Conservation (phyloP, 2,113 vertebrate species). For the Apteryx owenii region DNA sequence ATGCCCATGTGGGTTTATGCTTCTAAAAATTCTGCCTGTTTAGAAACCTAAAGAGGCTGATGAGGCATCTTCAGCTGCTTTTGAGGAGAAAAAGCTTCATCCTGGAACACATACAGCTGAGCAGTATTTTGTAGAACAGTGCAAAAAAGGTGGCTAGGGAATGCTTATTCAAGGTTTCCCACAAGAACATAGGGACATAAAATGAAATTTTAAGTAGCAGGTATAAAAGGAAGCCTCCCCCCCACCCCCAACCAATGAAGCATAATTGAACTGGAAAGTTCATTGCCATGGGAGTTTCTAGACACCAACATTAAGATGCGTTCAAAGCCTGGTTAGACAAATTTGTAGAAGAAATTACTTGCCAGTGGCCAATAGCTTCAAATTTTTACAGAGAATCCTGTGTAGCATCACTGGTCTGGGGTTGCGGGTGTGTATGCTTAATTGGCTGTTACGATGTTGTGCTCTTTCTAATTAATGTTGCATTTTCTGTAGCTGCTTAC, state of each 20-base stretch:
- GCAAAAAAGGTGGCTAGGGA: neutral
- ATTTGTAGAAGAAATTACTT: neutral
- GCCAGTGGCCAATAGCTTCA: neutral
- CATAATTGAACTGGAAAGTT: neutral
- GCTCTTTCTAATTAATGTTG: neutral
- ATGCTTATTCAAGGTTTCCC: neutral
- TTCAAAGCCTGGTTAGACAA: neutral
- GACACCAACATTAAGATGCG: neutral
- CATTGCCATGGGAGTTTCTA: neutral
- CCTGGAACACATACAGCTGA: neutral
- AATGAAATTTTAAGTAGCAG: neutral
- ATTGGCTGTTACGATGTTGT: neutral
- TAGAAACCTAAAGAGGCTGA: neutral
- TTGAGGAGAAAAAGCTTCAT: neutral
- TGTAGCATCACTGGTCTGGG: accelerated
- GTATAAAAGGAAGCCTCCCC: neutral
- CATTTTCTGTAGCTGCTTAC: neutral
- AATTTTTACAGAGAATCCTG: neutral
- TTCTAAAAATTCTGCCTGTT: neutral
- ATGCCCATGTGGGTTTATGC: neutral
- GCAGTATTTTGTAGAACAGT: neutral
- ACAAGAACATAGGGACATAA: neutral
- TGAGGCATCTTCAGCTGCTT: neutral
- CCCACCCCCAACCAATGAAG: neutral
- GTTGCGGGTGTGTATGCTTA: no score